These are phyloP conservation scores for Tetramorium simillimum DNA, from an alignment of 1,140 invertebrate genomes.

Conservation along the genomic window DNA sequence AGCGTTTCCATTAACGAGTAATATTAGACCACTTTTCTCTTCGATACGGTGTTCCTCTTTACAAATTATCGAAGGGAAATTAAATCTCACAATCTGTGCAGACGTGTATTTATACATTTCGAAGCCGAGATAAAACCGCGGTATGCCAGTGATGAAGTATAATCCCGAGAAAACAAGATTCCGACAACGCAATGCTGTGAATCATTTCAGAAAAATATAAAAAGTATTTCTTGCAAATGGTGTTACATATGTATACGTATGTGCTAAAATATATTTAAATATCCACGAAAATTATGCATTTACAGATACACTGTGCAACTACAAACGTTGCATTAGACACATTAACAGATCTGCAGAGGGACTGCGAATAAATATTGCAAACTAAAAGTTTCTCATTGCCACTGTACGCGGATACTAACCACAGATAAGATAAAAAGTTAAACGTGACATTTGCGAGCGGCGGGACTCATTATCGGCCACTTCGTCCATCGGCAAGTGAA, in stretches of 20 bases:
- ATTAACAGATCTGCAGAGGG: not conserved
- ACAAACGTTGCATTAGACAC: not conserved
- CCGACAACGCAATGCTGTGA: not conserved
- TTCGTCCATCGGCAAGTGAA: slow-evolving; percentile 34
- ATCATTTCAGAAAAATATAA: not conserved
- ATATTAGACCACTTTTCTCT: not conserved
- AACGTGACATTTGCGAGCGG: not conserved
- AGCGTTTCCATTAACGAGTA: slow-evolving; percentile 17
- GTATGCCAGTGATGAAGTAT: not conserved
- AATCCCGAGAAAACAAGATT: not conserved
- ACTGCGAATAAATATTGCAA: not conserved
- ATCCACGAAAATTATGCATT: not conserved
- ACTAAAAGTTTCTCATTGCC: not conserved
- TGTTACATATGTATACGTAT: not conserved
- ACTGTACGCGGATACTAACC: not conserved
- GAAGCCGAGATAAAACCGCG: not conserved
- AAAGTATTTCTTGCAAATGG: not conserved
- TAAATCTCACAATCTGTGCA: not conserved
- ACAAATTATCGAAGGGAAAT: not conserved
- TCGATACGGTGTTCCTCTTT: not conserved
- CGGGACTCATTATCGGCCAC: slow-evolving; percentile 9
- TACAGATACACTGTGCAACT: not conserved
- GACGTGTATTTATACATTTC: not conserved
- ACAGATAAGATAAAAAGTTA: slow-evolving; percentile 53
- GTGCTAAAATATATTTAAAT: not conserved